Conservation (phyloP, 37 sponge, comb jelly and placozoan genomes). For the Axinella damicornis region DNA sequence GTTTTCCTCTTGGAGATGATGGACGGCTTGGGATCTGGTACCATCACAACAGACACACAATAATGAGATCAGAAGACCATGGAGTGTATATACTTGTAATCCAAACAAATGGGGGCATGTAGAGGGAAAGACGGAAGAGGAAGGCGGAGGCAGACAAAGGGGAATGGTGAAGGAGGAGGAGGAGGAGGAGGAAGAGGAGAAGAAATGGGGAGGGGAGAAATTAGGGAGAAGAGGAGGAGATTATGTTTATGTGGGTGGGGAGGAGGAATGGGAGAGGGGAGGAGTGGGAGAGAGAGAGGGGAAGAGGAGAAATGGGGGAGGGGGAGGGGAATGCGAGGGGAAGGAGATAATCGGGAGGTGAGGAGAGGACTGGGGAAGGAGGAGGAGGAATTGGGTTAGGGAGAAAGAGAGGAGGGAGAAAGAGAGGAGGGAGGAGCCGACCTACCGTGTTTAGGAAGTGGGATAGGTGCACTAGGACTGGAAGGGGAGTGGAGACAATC, state of each 20-base stretch:
- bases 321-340: not conserved
- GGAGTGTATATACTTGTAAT: not conserved
- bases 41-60: not conserved
- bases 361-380: too few species aligned
- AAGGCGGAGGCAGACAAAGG: not conserved
- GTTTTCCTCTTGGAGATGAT: conserved; percentile 64
- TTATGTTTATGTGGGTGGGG: not conserved
- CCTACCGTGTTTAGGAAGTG: too few species aligned
- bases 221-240: not conserved
- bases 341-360: not conserved
- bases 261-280: not conserved
- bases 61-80: not conserved
- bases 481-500: conserved; percentile 50
- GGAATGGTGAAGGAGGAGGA: not conserved
- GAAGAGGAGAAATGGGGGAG: not conserved
- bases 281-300: not conserved
- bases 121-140: too few species aligned
- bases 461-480: not conserved
- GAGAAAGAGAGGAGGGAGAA: too few species aligned
- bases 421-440: too few species aligned
- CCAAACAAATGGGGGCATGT: not conserved
- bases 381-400: not conserved
- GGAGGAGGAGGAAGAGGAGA: not conserved
- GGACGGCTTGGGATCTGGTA: conserved; percentile 27
- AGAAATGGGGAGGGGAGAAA: not conserved